These are phyloP conservation scores for Leptopilina syphax DNA, from an alignment of 2,888 invertebrate genomes.

Conservation along the genomic window DNA sequence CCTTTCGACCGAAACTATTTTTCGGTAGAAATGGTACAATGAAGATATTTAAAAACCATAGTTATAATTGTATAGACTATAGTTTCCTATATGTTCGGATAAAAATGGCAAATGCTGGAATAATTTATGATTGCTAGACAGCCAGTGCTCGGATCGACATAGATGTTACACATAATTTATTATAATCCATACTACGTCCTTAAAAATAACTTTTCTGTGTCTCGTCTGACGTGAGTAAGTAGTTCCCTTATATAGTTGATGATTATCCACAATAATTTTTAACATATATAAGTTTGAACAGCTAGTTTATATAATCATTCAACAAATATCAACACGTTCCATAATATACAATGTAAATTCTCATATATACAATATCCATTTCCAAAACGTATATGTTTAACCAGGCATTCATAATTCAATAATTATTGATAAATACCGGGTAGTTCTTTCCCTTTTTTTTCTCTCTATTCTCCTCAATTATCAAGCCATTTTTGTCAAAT, in stretches of 20 bases:
- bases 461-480: too few relatives aligned
- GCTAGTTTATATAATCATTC: background rate
- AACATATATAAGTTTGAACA: background rate
- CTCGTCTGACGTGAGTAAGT: constrained; percentile 56
- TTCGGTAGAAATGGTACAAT: too few relatives aligned
- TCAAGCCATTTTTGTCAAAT: too few relatives aligned
- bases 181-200: constrained; percentile 63
- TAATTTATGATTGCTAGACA: constrained; percentile 25
- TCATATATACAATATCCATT: too few relatives aligned
- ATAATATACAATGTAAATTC: background rate
- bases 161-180: constrained; percentile 66
- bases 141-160: constrained; percentile 43
- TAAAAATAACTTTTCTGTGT: constrained; percentile 61
- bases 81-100: background rate
- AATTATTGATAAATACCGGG: too few relatives aligned
- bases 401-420: too few relatives aligned
- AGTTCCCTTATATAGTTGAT: constrained; percentile 44
- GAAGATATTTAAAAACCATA: background rate
- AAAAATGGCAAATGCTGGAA: constrained; percentile 23
- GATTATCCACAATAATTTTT: constrained; percentile 12
- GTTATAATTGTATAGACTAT: constrained; percentile 4
- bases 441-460: too few relatives aligned
- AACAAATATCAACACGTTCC: background rate
- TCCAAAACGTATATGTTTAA: too few relatives aligned
- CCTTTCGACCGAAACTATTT: too few relatives aligned